Conservation (phyloP, 1,140 invertebrate genomes). For the Olivierus martensii region DNA sequence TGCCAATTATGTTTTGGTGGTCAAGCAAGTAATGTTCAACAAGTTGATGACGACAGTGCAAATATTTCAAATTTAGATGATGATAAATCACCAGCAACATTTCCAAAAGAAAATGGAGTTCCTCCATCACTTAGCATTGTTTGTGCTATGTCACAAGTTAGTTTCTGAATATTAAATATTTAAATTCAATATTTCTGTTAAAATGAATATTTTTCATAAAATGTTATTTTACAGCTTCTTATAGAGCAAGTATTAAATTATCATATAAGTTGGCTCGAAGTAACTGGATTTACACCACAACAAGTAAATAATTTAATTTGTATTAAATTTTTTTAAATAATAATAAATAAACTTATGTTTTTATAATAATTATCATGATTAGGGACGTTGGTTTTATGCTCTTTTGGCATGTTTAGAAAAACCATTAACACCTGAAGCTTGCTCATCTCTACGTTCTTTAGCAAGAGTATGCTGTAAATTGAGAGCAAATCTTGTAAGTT, state of each 20-base stretch:
- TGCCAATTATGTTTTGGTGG: slow-evolving; percentile 32
- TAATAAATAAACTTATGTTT: too few relatives aligned
- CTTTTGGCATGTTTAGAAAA: slow-evolving; percentile 40
- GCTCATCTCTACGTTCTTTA: slow-evolving; percentile 37
- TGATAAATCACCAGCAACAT: slow-evolving; percentile 2
- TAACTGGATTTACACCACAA: slow-evolving; percentile 27
- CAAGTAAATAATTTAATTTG: neutral
- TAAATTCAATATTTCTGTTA: neutral
- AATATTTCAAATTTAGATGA: slow-evolving; percentile 15
- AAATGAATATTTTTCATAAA: neutral
- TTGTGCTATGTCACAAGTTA: neutral
- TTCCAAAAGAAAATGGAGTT: slow-evolving; percentile 19
- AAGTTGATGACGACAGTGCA: slow-evolving; percentile 1
- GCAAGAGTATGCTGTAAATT: slow-evolving; percentile 38
- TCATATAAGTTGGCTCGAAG: slow-evolving; percentile 35
- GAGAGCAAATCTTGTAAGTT: slow-evolving; percentile 22
- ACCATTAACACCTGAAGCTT: slow-evolving; percentile 42
- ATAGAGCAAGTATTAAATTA: slow-evolving; percentile 39
- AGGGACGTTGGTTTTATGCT: slow-evolving; percentile 45
- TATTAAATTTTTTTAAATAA: too few relatives aligned
- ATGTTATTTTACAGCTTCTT: slow-evolving; percentile 25
- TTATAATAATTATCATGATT: too few relatives aligned
- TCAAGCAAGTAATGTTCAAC: too few relatives aligned
- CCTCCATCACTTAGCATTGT: slow-evolving; percentile 1
- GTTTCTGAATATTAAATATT: neutral